Conservation (phyloP, 1,140 invertebrate genomes). For the Capitella teleta region DNA sequence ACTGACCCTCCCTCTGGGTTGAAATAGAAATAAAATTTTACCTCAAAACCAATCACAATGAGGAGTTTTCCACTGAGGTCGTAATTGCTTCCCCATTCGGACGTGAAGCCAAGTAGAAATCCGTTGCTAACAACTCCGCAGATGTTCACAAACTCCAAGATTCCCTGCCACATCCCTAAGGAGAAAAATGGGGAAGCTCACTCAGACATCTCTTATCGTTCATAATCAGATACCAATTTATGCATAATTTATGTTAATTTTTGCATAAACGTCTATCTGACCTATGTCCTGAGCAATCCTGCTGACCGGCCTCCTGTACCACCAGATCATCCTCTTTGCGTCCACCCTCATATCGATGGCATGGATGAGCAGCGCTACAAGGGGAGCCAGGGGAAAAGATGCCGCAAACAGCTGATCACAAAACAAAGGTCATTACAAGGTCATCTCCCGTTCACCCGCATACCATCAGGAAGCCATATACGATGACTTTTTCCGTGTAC, state of each 20-base stretch:
- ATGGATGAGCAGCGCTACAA: constrained; percentile 39
- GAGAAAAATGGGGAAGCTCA: constrained; percentile 1
- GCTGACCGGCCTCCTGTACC: constrained; percentile 38
- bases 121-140: constrained; percentile 41
- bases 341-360: constrained; percentile 40
- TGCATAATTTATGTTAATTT: neutral
- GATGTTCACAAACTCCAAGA: constrained; percentile 40
- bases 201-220: neutral
- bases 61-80: constrained; percentile 22
- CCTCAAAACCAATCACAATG: constrained; percentile 42
- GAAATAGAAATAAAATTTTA: too few relatives aligned
- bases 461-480: constrained; percentile 44
- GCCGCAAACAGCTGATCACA: constrained; percentile 41
- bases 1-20: too few relatives aligned
- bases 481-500: constrained; percentile 44
- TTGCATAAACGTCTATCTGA: constrained; percentile 11
- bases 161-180: constrained; percentile 43
- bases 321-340: constrained; percentile 40
- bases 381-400: constrained; percentile 42
- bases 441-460: constrained; percentile 5
- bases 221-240: neutral
- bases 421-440: neutral
- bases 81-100: constrained; percentile 30
- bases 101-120: constrained; percentile 44
- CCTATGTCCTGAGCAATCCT: constrained; percentile 43